Evolutionary conservation across 2,797 vertebrate genomes (phyloP), one percentile per base, ranked within the genome.

Genomic region (Alcedo atthis): DNA sequence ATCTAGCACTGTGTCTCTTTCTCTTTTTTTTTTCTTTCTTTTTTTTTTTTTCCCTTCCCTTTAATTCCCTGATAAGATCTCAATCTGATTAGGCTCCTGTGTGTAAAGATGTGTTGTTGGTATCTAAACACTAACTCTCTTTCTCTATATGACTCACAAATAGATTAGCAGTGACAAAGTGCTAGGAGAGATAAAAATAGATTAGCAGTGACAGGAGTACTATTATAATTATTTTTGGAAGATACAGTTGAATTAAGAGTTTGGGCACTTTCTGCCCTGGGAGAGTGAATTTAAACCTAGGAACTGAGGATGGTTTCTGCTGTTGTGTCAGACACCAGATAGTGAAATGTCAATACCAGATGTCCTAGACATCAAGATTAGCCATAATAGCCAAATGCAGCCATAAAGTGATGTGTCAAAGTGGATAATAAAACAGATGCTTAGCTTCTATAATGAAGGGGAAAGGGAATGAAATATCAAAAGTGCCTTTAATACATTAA

Each of bases 41-140:
- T 90, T 89, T 74, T 81, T 87, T 95, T 77, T 67, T 37, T 28
- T 28, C 88, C 5, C 11, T 9, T 15, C 22, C 68, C 85, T 94
- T 91, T 95, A 96, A 97, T 97, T 96, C 97, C 77, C 66, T 59
- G 98, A 98, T 98, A 98, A 96, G 93, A 98, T 98, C 98, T 98
- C 93, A 97, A 98, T 98, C 98, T 98, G 98, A 98, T 98, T 97
- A 95, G 74, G 74, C 85, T 97, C 83, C 94, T 95, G 79, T 94
- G 97, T 96, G 94, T 96, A 96, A 96, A 96, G 92, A 94, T 94
- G 93, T 92, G 95, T 95, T 96, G 93, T 94, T 95, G 89, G 92
- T 96, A 92, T 96, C 95, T 95, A 92, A 97, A 95, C 58, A 85
- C 83, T 94, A 85, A 95, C 91, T 97, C 80, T 92, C 94, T 94